A percentile compares a stretch with the other conserved stretches of the same genome.
These are phyloP conservation scores for Cyclina sinensis DNA, from an alignment of 1,140 invertebrate species.

Conservation along the genomic window DNA sequence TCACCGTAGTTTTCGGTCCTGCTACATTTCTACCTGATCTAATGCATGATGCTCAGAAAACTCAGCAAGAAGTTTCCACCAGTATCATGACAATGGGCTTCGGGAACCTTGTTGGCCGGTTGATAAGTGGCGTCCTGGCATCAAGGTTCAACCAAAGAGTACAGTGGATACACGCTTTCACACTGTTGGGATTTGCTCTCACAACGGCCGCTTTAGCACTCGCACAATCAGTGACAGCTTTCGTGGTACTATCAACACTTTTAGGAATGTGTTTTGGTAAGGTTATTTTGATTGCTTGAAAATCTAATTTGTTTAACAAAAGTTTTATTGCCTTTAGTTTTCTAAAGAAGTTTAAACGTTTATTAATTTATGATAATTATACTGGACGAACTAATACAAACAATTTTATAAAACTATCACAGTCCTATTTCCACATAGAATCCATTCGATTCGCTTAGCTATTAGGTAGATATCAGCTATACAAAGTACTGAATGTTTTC, in stretches of 20 bases:
- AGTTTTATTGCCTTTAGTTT: no score
- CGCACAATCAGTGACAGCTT: not conserved
- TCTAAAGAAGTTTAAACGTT: no score
- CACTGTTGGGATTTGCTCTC: not conserved
- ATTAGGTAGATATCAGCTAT: no score
- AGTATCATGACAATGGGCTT: slow-evolving; percentile 10
- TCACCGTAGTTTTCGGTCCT: not conserved
- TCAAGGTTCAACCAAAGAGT: not conserved
- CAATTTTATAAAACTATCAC: no score
- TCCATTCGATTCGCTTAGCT: no score
- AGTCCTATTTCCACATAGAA: no score
- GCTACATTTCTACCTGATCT: slow-evolving; percentile 23
- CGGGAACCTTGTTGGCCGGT: not conserved
- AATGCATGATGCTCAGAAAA: not conserved
- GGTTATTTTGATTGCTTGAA: no score
- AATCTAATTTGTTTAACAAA: no score
- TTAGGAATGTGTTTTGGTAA: not conserved
- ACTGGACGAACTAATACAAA: no score
- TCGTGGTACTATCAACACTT: not conserved
- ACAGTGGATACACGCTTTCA: not conserved
- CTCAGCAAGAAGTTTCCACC: not conserved
- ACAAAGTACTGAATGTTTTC: no score
- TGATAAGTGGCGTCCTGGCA: not conserved
- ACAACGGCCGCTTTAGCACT: not conserved
- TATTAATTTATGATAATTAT: no score